Evolutionary conservation across 2,797 vertebrate species (phyloP), one percentile per base, ranked within the genome.

Genomic region (Onychomys leucogaster): DNA sequence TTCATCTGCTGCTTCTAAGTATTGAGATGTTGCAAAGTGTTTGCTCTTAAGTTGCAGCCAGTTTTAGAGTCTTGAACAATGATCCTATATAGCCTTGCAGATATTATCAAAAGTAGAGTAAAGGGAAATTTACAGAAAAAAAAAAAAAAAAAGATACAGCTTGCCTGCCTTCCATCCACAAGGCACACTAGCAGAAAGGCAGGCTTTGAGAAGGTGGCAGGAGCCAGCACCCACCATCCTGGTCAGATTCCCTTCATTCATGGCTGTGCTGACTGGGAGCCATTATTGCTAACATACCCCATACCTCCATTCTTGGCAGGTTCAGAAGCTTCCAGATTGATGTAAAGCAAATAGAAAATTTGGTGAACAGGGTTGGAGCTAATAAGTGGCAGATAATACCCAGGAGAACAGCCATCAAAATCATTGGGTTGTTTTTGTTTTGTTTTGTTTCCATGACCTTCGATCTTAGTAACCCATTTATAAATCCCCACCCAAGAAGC

Each of bases 361-460:
- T 89, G n/a, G 63, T 81, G 29, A 90, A 94, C 80, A 73, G 46
- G 21, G 27, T 43, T 90, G 49, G 29, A 27, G 23, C 80, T 75
- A 82, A 37, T 94, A 89, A 95, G 61, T 94, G 84, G 92, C 37
- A 85, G 82, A 61, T 61, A 23, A 71, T 41, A 89, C n/a, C 67
- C 52, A 63, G 43, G 75, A 41, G 92, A 96, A 97, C 90, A 96
- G 71, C 88, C 19, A 13, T 46, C 80, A 41, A 88, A 96, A 29
- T 13, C 84, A 27, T 83, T 19, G 13, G 17, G n/a, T 43, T 43
- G 65, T 37, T 95, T 90, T 76, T 90, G 34, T 57, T 95, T 91
- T 46, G 92, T 95, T 90, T 81, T 90, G 52, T 96, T 90, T 94
- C 41, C 81, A 59, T 93, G 92, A 97, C 67, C 37, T 83, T 96